Evolutionary conservation across 2,797 vertebrate genomes (phyloP).

Genomic region (Acipenser oxyrinchus): DNA sequence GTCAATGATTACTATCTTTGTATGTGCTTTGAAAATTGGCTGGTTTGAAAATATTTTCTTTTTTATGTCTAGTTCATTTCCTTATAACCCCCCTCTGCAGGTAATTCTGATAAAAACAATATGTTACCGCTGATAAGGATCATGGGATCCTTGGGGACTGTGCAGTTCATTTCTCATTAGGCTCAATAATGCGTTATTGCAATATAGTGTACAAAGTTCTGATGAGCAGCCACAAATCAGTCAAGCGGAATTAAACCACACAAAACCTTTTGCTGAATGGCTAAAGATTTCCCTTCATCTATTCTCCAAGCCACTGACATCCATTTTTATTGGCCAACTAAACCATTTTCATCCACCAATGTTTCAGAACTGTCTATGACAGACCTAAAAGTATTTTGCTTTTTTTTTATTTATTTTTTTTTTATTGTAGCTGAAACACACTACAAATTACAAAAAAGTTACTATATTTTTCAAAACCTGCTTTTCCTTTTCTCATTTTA

Average conservation of each 20-base stretch:
- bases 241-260: conserved; percentile 55
- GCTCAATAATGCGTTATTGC: conserved; percentile 17
- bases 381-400: too few relatives aligned
- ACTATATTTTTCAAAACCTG: neutral
- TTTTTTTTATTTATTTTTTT: too few relatives aligned
- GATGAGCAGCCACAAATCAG: conserved; percentile 25
- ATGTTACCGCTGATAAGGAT: conserved; percentile 1
- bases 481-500: neutral
- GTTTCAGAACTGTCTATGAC: neutral
- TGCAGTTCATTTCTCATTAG: conserved; percentile 24
- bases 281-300: conserved; percentile 61
- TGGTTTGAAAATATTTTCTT: too few relatives aligned
- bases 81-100: too few relatives aligned
- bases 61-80: too few relatives aligned
- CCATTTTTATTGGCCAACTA: conserved; percentile 43
- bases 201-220: conserved; percentile 13
- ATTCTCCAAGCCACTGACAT: conserved; percentile 34
- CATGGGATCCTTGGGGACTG: conserved; percentile 12
- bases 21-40: too few relatives aligned
- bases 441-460: too few relatives aligned
- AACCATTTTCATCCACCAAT: conserved; percentile 20
- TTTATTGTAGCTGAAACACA: too few relatives aligned
- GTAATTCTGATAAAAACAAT: neutral
- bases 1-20: too few relatives aligned
- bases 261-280: conserved; percentile 65